Evolutionary conservation across 2,797 vertebrate species (phyloP).

Genomic region (Characodon lateralis): DNA sequence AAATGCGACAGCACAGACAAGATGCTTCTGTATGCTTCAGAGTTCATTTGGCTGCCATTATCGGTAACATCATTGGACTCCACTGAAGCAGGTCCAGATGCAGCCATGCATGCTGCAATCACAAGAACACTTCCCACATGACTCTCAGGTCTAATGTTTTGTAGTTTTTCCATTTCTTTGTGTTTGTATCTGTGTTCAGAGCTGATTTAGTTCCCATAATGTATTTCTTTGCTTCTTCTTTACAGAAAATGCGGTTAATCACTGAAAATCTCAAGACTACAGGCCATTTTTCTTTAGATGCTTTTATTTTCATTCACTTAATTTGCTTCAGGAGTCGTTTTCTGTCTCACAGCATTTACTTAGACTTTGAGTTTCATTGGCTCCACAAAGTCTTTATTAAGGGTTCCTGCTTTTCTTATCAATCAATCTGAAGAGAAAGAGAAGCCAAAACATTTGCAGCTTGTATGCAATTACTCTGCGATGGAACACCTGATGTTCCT

Average conservation of each 20-base stretch:
- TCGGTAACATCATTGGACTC: constrained; percentile 60
- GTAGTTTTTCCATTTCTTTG: constrained; percentile 14
- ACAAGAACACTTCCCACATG: constrained; percentile 29
- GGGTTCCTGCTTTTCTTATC: neutral
- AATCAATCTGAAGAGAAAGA: constrained; percentile 5
- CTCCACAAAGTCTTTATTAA: constrained; percentile 14
- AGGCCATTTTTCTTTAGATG: neutral
- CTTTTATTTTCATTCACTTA: constrained; percentile 15
- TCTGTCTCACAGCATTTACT: neutral
- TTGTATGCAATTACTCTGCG: constrained; percentile 25
- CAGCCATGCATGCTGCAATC: constrained; percentile 57
- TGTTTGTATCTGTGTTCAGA: constrained; percentile 6
- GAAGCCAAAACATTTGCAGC: constrained; percentile 6
- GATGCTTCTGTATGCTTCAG: constrained; percentile 55
- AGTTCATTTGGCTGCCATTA: constrained; percentile 69
- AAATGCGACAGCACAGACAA: constrained; percentile 60
- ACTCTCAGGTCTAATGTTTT: constrained; percentile 50
- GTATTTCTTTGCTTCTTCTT: constrained; percentile 8
- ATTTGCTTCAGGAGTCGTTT: constrained; percentile 20
- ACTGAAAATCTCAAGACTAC: constrained; percentile 8
- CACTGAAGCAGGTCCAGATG: constrained; percentile 51
- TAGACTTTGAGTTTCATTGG: constrained; percentile 13
- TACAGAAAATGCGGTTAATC: constrained; percentile 6
- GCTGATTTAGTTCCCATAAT: constrained; percentile 20
- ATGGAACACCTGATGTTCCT: constrained; percentile 21